Evolutionary conservation across 2,888 invertebrate genomes (phyloP), one percentile per base, ranked within the genome.

Genomic region (Euzophera pinguis): DNA sequence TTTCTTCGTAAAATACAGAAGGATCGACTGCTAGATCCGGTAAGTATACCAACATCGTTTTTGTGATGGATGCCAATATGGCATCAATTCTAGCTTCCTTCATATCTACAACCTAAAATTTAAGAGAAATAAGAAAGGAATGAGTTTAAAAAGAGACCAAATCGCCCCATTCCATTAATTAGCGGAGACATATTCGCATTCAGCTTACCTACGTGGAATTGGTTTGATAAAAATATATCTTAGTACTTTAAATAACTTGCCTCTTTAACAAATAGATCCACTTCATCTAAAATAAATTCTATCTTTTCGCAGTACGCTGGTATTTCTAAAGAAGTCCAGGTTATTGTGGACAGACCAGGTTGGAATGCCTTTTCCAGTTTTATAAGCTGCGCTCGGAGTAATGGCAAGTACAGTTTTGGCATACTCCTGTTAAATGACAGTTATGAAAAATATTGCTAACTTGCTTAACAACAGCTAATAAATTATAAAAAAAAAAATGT

Each of bases 321-420:
- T 61, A 95, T 93, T 69, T 94, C 94, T 62, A 95, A 91, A 0
- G 96, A 96, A 0, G 95, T 93, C 97, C 97, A 97, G 0, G 95
- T 95, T 13, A 96, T 92, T 0, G 93, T 93, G 0, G 95, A 94
- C 9, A 96, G 80, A 0, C 95, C 96, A 0, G 96, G 95, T 75
- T 93, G 92, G 59, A 97, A 93, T 0, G 93, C 92, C 49, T 91
- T 89, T 58, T 96, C 95, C 60, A 96, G 74, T 71, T 93, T 93
- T 56, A 93, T 87, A 9, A 96, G 79, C 55, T 93, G 92, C 3
- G 93, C 91, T 49, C 93, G 92, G 74, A 96, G 92, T 50, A 96
- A 81, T 32, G 94, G 94, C 34, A 94, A 78, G 69, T 95, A 96
- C 14, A 95, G 75, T 54, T 91, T 84, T 1, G 95, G 94, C 76